A percentile compares a stretch with the other conserved stretches of the same genome.
These are phyloP conservation scores for Athrips mouffetella DNA, from an alignment of 2,888 invertebrate genomes.

Conservation along the genomic window DNA sequence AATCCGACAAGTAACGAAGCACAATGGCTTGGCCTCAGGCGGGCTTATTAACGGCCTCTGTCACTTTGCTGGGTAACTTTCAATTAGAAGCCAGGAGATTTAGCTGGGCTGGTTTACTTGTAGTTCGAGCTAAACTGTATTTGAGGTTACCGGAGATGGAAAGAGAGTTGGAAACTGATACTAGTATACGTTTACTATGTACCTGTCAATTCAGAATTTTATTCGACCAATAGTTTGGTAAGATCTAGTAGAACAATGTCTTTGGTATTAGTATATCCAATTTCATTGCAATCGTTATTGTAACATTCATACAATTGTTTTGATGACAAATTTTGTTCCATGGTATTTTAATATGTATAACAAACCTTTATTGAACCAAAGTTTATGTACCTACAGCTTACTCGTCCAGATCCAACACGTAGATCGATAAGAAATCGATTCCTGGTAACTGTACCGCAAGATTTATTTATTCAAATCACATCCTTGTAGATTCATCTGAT, in stretches of 20 bases:
- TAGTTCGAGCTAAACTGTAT: not conserved
- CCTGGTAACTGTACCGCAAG: conserved; percentile 31
- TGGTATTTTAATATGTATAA: too few relatives aligned
- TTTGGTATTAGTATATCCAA: too few relatives aligned
- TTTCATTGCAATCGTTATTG: too few relatives aligned
- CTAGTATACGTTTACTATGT: too few relatives aligned
- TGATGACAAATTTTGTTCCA: too few relatives aligned
- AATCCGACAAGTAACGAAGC: conserved; percentile 56
- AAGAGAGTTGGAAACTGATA: not conserved
- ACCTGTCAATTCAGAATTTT: too few relatives aligned
- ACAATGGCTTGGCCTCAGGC: conserved; percentile 35
- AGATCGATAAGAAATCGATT: conserved; percentile 22
- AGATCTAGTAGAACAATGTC: too few relatives aligned
- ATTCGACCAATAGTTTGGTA: too few relatives aligned
- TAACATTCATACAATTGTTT: too few relatives aligned
- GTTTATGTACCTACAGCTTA: too few relatives aligned
- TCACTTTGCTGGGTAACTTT: conserved; percentile 49
- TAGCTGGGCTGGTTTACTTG: conserved; percentile 16
- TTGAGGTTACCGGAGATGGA: not conserved
- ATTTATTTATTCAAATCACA: conserved; percentile 50
- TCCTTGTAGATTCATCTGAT: conserved; percentile 26
- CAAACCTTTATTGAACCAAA: too few relatives aligned
- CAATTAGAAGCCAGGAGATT: conserved; percentile 41
- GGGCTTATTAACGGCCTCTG: conserved; percentile 52
- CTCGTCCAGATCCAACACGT: conserved; percentile 4